Evolutionary conservation across 2,113 vertebrate species (phyloP), one percentile per base, ranked within the genome.

Genomic region (Phylloscopus whistleri): DNA sequence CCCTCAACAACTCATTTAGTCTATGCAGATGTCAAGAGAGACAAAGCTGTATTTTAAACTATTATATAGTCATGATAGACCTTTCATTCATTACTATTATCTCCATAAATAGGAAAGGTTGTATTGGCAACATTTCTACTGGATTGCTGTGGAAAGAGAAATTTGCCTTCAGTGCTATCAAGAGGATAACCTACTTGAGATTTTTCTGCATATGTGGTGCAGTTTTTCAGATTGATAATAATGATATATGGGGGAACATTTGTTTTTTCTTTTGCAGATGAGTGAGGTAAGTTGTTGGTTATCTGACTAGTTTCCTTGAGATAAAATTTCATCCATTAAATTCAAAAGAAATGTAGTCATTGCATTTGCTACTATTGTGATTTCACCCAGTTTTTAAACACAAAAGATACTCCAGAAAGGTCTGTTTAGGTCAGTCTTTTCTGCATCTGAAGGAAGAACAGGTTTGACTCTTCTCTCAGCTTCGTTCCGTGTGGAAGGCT

Each of bases 1-100:
- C 79, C 70, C 95, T 96, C 94, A 96, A 70, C 95, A 97, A 94
- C 62, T 97, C 62, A 80, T 97, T 97, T 91, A 94, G 90, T 84
- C 84, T 82, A 89, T 74, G 80, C 69, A 96, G 93, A 96, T 97
- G 79, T 97, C 90, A 97, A 69, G 85, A 97, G 70, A 96, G 60
- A 70, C 48, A 16, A 94, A 95, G 41, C 35, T 89, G 52, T 87
- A 90, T 94, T 91, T 93, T 86, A 93, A 95, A 84, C 24, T 68
- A 58, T 49, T 76, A 56, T 70, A 94, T 24, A 84, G 87, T 72
- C 37, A 48, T n/a, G 85, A 55, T 26, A 75, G 74, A 83, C 73
- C 63, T 95, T 92, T 87, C 46, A 85, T 94, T 90, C 82, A 41
- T 82, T 95, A 58, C 48, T 95, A 27, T 87, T 87, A 91, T 88